Evolutionary conservation across 2,888 invertebrate genomes (phyloP).

Genomic region (Drosophila differens): DNA sequence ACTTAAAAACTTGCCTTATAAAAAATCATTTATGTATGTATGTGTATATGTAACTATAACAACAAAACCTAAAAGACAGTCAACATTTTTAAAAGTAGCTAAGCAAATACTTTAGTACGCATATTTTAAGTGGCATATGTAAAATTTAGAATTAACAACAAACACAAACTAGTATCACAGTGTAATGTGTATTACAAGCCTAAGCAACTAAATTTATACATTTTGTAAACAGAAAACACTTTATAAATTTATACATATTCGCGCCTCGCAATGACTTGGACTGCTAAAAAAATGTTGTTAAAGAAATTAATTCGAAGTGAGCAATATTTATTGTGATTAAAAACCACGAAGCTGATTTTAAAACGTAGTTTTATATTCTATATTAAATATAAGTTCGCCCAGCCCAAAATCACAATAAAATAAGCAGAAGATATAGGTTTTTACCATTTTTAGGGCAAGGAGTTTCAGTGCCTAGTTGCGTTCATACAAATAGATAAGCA

Average conservation of each 20-base stretch:
- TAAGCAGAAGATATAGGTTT: neutral
- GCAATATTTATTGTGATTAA: conserved; percentile 74
- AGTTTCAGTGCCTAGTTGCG: neutral
- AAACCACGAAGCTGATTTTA: conserved; percentile 29
- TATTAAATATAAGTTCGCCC: neutral
- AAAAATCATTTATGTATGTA: conserved; percentile 46
- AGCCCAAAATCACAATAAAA: neutral
- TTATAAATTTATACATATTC: conserved; percentile 23
- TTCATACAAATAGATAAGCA: neutral
- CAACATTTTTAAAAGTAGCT: conserved; percentile 27
- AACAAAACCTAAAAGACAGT: conserved; percentile 24
- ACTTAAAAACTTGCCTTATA: conserved; percentile 69
- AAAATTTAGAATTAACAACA: conserved; percentile 28
- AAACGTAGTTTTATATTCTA: conserved; percentile 3
- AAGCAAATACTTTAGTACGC: conserved; percentile 51
- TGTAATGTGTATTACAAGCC: conserved; percentile 29
- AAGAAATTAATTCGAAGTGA: conserved; percentile 55
- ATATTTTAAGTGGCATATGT: conserved; percentile 55
- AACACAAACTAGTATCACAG: conserved; percentile 6
- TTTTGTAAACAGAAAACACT: conserved; percentile 38
- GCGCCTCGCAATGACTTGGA: conserved; percentile 25
- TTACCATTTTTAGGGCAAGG: neutral
- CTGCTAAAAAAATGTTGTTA: conserved; percentile 46
- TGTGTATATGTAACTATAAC: conserved; percentile 25
- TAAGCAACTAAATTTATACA: conserved; percentile 45